A percentile compares a stretch with the other conserved stretches of the same genome.
Evolutionary conservation across 2,888 invertebrate genomes (phyloP).

Genomic region (Aethes cnicana): DNA sequence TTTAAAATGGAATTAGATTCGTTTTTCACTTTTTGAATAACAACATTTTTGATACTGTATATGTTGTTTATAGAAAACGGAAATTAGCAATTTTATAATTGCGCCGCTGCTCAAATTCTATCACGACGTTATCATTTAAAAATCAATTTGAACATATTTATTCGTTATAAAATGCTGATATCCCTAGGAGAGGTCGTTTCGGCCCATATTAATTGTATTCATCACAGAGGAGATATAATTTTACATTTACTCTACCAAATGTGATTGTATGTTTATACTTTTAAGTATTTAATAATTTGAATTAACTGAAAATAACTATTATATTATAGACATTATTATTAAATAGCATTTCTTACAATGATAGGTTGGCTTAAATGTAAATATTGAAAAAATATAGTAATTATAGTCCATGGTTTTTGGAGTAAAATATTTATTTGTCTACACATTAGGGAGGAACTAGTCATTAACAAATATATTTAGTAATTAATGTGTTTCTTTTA

Average conservation of each 20-base stretch:
- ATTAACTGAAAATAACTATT: constrained; percentile 10
- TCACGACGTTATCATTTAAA: too few species aligned
- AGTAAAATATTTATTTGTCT: constrained; percentile 39
- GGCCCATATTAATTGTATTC: too few species aligned
- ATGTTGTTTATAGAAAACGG: too few species aligned
- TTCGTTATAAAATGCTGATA: too few species aligned
- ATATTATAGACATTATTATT: constrained; percentile 31
- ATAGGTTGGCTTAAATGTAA: constrained; percentile 45
- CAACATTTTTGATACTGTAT: too few species aligned
- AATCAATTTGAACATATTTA: too few species aligned
- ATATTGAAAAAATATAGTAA: constrained; percentile 35
- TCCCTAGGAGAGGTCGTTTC: too few species aligned
- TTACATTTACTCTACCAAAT: constrained; percentile 6
- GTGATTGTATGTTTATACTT: constrained; percentile 10
- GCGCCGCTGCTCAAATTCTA: too few species aligned
- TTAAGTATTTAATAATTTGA: constrained; percentile 4
- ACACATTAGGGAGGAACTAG: constrained; percentile 16
- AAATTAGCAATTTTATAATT: too few species aligned
- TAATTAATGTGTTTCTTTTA: constrained; percentile 19
- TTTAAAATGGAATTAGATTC: too few species aligned
- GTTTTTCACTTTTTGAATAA: too few species aligned
- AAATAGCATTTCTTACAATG: constrained; percentile 56
- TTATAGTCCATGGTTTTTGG: constrained; percentile 29
- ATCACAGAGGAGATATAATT: not conserved
- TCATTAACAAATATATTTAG: constrained; percentile 22